A percentile compares a stretch with the other conserved stretches of the same genome.
phyloP scores from a whole-genome alignment of 2,888 invertebrate species.

The Tolmerus cingulatus region DNA sequence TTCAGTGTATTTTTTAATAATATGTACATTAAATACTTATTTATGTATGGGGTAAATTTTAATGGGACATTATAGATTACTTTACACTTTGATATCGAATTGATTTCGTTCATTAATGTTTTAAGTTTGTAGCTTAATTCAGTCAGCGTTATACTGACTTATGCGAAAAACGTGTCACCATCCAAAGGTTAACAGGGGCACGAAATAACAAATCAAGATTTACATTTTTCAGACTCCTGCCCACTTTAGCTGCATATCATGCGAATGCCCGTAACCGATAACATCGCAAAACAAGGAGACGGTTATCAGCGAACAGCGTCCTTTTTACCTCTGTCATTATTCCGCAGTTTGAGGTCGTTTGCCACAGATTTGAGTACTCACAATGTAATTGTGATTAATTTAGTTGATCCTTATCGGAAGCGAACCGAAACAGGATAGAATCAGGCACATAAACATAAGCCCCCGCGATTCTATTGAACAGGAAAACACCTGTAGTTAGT shows the following conservation, averaged over 20 bases:
- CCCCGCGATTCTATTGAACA: not conserved
- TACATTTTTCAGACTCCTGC: not conserved
- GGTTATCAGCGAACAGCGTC: not conserved
- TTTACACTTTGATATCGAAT: too few relatives aligned
- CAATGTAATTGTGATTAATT: conserved; percentile 7
- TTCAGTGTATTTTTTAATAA: too few relatives aligned
- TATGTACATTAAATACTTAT: too few relatives aligned
- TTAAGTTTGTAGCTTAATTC: too few relatives aligned
- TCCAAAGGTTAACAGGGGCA: not conserved
- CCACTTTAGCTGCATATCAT: not conserved
- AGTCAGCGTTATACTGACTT: too few relatives aligned
- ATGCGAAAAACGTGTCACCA: too few relatives aligned
- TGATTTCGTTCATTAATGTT: too few relatives aligned
- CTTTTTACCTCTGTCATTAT: not conserved
- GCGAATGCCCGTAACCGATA: not conserved
- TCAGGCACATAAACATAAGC: not conserved
- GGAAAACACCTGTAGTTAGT: conserved; percentile 48
- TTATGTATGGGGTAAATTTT: too few relatives aligned
- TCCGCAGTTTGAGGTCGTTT: not conserved
- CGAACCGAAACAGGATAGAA: not conserved
- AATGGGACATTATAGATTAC: too few relatives aligned
- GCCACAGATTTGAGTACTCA: not conserved
- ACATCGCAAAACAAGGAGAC: not conserved
- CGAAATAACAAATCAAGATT: not conserved
- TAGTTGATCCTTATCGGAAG: not conserved